Evolutionary conservation across 2,888 invertebrate genomes (phyloP).

Genomic region (Empis stercorea): DNA sequence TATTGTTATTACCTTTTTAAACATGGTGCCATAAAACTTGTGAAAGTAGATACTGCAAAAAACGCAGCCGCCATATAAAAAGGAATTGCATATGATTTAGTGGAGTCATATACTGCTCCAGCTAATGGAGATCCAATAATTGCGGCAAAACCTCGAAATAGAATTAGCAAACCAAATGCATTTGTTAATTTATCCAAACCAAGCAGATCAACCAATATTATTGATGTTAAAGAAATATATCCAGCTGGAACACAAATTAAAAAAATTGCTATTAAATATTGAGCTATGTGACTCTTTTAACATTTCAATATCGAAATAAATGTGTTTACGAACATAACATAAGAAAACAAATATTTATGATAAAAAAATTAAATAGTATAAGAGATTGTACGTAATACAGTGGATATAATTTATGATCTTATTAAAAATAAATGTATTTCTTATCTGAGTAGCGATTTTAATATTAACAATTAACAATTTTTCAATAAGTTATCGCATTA

Average conservation of each 20-base stretch:
- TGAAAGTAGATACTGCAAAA: conserved; percentile 70
- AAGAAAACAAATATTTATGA: no score
- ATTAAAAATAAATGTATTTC: no score
- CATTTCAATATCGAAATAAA: no score
- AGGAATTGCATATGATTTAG: conserved; percentile 70
- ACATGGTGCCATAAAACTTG: conserved; percentile 71
- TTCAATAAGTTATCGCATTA: no score
- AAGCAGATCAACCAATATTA: conserved; percentile 90
- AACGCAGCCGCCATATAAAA: conserved; percentile 88
- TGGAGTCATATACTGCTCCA: conserved; percentile 83
- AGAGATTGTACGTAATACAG: no score
- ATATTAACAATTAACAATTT: no score
- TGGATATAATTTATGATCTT: no score
- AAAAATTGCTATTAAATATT: neutral
- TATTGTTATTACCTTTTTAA: conserved; percentile 41
- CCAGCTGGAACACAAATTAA: conserved; percentile 51
- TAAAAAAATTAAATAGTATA: no score
- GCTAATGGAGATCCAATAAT: conserved; percentile 74
- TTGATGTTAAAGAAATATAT: conserved; percentile 94
- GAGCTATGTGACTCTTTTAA: no score
- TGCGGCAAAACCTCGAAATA: conserved; percentile 90
- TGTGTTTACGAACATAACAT: no score
- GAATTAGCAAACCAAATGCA: conserved; percentile 89
- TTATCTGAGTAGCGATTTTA: no score
- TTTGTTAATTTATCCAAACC: conserved; percentile 93